A percentile compares a stretch with the other conserved stretches of the same genome.
Conservation (phyloP, 2,113 vertebrate species). For the Lophius piscatorius region DNA sequence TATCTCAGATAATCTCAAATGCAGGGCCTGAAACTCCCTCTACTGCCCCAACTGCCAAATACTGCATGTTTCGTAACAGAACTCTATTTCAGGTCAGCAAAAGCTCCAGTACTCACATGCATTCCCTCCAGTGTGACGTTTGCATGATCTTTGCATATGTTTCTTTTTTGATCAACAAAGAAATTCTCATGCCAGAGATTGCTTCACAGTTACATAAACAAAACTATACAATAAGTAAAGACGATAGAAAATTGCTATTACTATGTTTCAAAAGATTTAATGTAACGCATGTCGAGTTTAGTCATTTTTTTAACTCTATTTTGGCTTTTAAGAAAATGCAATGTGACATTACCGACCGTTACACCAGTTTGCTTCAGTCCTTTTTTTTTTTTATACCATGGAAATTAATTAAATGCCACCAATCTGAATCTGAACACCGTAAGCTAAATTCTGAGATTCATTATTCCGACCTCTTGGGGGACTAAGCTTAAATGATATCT, state of each 20-base stretch:
- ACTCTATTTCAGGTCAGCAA: no score
- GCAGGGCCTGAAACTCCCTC: no score
- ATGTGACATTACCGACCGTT: slow-evolving; percentile 42
- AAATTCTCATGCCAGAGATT: no score
- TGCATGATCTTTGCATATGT: neutral
- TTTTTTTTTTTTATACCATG: slow-evolving; percentile 40
- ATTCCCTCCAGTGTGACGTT: neutral
- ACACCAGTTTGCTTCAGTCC: slow-evolving; percentile 19
- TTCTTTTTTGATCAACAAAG: no score
- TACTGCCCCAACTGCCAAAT: no score
- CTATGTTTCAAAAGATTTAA: no score
- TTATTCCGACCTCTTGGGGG: slow-evolving; percentile 15
- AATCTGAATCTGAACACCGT: slow-evolving; percentile 27
- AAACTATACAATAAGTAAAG: no score
- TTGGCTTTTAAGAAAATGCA: slow-evolving; percentile 30
- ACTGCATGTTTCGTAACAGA: no score
- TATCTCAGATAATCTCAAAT: no score
- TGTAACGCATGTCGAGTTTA: neutral
- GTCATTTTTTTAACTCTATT: neutral
- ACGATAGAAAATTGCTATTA: no score
- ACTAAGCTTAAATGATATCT: slow-evolving; percentile 7
- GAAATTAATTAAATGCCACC: slow-evolving; percentile 50
- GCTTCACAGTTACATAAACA: no score
- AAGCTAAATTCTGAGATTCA: slow-evolving; percentile 21
- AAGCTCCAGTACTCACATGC: neutral